Evolutionary conservation across 2,797 vertebrate species (phyloP).

Genomic region (Ammospiza maritima): DNA sequence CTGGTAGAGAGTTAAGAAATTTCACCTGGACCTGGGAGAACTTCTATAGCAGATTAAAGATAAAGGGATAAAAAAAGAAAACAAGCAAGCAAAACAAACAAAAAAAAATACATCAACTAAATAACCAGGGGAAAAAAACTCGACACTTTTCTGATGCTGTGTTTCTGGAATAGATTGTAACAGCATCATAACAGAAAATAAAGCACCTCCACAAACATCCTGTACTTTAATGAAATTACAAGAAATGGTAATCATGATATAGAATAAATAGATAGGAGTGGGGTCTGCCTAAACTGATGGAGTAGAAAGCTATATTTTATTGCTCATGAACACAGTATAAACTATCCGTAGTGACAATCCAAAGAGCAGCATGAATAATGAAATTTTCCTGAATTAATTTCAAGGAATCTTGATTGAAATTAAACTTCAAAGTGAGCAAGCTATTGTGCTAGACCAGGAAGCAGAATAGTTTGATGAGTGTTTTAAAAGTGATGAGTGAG

Average conservation of each 20-base stretch:
- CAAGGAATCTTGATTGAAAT: slow-evolving; percentile 21
- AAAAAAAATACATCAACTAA: not conserved
- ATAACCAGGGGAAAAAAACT: fast-evolving
- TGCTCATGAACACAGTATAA: not conserved
- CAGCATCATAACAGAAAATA: not conserved
- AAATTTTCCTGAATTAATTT: slow-evolving; percentile 34
- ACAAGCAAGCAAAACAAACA: not conserved
- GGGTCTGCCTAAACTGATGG: not conserved
- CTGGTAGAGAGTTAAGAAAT: not conserved
- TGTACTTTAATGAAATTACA: not conserved
- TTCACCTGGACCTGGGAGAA: not conserved
- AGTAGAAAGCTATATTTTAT: not conserved
- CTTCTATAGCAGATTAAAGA: not conserved
- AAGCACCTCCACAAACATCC: not conserved
- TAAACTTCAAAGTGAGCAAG: not conserved
- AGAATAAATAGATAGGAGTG: not conserved
- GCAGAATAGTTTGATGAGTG: not conserved
- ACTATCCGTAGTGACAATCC: not conserved
- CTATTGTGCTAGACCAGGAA: not conserved
- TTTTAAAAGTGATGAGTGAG: not conserved
- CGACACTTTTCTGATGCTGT: not conserved
- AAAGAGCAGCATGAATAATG: not conserved
- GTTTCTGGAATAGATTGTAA: not conserved
- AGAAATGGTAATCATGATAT: not conserved
- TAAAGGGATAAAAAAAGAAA: not conserved